A percentile compares a stretch with the other conserved stretches of the same genome.
Conservation (phyloP, 2,888 invertebrate genomes). For the Corbicula japonica region DNA sequence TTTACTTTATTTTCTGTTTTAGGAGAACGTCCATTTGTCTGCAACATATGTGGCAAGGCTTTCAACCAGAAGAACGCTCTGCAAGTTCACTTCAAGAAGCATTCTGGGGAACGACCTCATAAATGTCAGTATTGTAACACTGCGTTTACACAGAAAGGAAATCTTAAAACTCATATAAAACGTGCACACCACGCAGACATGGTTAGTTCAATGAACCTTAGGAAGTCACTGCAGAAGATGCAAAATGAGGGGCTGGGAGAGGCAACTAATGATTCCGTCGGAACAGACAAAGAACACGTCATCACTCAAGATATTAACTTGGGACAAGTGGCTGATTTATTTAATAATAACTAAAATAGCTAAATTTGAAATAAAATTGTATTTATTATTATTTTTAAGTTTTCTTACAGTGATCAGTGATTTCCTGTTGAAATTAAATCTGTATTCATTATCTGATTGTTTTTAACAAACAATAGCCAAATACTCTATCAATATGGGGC, state of each 20-base stretch:
- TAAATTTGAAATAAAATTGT: slow-evolving; percentile 3
- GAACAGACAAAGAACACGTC: slow-evolving; percentile 31
- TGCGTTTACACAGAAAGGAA: slow-evolving; percentile 85
- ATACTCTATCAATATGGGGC: no score
- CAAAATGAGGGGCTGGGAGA: slow-evolving; percentile 19
- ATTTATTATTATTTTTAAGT: neutral
- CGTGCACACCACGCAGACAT: slow-evolving; percentile 84
- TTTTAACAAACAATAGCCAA: neutral
- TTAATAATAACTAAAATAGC: slow-evolving; percentile 15
- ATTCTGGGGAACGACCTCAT: slow-evolving; percentile 84
- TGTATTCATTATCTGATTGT: neutral
- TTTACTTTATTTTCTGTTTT: slow-evolving; percentile 30
- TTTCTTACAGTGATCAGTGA: neutral
- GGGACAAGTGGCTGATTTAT: slow-evolving; percentile 57
- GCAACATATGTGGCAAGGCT: slow-evolving; percentile 82
- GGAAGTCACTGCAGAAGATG: slow-evolving; percentile 9
- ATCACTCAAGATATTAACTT: slow-evolving; percentile 53
- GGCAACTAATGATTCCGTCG: slow-evolving; percentile 10
- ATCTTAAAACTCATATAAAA: slow-evolving; percentile 86
- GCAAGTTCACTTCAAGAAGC: slow-evolving; percentile 84
- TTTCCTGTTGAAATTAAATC: neutral
- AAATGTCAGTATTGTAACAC: slow-evolving; percentile 84
- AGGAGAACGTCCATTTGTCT: slow-evolving; percentile 85
- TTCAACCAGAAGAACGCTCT: slow-evolving; percentile 87
- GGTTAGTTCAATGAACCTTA: slow-evolving; percentile 78